Conservation (phyloP, 2,888 invertebrate species). For the Bellardia bayeri region DNA sequence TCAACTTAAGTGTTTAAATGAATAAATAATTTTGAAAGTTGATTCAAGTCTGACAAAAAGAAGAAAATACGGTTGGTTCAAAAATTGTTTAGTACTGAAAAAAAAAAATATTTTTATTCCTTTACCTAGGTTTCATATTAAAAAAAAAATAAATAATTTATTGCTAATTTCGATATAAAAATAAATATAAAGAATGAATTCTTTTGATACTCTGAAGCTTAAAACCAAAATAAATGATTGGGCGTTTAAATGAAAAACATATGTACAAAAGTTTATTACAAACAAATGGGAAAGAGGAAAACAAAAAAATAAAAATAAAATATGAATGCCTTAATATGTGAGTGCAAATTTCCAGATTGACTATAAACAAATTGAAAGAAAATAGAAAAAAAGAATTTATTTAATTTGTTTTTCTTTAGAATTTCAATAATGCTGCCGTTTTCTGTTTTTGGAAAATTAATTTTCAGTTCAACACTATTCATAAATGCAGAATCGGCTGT, state of each 20-base stretch:
- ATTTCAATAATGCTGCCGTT: not conserved
- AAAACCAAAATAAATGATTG: not conserved
- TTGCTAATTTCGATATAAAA: too few species aligned
- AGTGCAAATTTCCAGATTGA: constrained; percentile 34
- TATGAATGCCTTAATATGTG: constrained; percentile 10
- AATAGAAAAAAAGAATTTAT: not conserved
- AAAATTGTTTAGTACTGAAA: too few species aligned
- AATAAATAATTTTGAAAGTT: too few species aligned
- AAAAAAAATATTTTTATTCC: too few species aligned
- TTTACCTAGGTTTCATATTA: too few species aligned
- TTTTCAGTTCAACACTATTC: not conserved
- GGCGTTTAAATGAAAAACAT: constrained; percentile 4
- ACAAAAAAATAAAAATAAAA: constrained; percentile 1
- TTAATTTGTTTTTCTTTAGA: not conserved
- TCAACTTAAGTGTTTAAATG: too few species aligned
- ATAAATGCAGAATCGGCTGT: too few species aligned
- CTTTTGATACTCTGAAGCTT: not conserved
- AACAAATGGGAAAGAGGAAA: not conserved
- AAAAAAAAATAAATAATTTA: too few species aligned
- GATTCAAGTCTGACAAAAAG: too few species aligned
- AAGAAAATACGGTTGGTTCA: too few species aligned
- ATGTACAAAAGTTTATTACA: constrained; percentile 22
- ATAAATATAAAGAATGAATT: not conserved
- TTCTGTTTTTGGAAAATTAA: not conserved
- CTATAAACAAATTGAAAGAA: constrained; percentile 36